Percentiles rank a stretch among this genome's conserved stretches.
Conservation (phyloP, 2,888 invertebrate genomes). For the Nomada ruficornis region DNA sequence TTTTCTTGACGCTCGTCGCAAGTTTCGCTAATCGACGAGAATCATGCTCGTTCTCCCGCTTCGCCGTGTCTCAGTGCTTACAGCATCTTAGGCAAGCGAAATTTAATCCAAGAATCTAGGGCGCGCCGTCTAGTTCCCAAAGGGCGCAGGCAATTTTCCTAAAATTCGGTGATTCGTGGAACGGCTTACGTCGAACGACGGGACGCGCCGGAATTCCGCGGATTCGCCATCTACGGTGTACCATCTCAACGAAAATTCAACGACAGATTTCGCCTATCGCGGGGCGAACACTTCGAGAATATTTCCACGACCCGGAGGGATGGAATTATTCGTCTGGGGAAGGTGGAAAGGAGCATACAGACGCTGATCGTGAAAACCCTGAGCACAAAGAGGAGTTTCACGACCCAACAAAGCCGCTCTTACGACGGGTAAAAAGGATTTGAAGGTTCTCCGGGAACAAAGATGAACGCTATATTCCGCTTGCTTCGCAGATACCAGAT, state of each 20-base stretch:
- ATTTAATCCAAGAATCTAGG: constrained; percentile 32
- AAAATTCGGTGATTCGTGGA: constrained; percentile 3
- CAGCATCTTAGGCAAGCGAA: constrained; percentile 28
- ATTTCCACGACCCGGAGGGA: neutral
- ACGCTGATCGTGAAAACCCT: constrained; percentile 8
- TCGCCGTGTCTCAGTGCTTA: constrained; percentile 13
- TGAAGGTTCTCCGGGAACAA: constrained; percentile 28
- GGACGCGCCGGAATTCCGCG: neutral
- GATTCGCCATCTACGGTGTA: neutral
- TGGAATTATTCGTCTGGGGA: constrained; percentile 1
- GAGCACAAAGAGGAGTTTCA: constrained; percentile 6
- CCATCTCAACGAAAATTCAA: neutral
- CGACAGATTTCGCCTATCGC: neutral
- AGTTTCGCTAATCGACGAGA: neutral
- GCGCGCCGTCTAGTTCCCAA: neutral
- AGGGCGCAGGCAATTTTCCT: neutral
- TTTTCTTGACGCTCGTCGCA: neutral
- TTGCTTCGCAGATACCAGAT: constrained; percentile 19
- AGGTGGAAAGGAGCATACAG: neutral
- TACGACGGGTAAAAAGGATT: constrained; percentile 35
- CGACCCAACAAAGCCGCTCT: constrained; percentile 17
- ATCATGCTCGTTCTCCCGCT: neutral
- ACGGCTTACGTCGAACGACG: neutral
- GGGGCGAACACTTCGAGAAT: neutral
- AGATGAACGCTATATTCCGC: constrained; percentile 28